Conservation (phyloP, 2,113 vertebrate genomes). For the Eulemur rufifrons region DNA sequence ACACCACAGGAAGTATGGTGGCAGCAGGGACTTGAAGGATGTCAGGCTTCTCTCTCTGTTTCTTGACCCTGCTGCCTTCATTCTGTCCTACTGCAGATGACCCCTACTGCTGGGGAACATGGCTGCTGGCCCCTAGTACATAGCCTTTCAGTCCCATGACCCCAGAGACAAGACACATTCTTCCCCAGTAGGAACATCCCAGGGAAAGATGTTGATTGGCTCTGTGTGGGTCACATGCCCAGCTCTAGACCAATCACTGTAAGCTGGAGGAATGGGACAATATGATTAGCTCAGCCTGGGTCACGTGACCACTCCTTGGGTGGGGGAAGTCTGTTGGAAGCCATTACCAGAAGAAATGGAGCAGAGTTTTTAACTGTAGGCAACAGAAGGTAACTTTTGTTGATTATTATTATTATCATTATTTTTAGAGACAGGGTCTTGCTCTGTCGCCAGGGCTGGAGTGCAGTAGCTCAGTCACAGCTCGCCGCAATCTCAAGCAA, state of each 20-base stretch:
- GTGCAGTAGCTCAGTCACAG: neutral
- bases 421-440: neutral
- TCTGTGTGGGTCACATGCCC: neutral
- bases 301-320: neutral
- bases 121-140: fast-evolving
- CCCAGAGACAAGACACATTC: neutral
- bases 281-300: neutral
- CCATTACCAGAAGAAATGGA: neutral
- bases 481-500: neutral
- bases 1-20: too few relatives aligned
- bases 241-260: neutral
- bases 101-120: fast-evolving
- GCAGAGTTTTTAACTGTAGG: fast-evolving
- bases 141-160: neutral
- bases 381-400: neutral
- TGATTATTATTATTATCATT: neutral
- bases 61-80: neutral
- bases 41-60: neutral
- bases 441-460: neutral
- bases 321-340: fast-evolving
- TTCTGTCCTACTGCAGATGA: too few relatives aligned
- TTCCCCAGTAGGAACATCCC: neutral
- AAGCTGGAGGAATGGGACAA: neutral
- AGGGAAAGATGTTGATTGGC: conserved; percentile 33
- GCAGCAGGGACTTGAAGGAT: neutral